Base-by-base conservation (phyloP, 1,140 invertebrate genomes). In the Pentalonia nigronervosa region DNA sequence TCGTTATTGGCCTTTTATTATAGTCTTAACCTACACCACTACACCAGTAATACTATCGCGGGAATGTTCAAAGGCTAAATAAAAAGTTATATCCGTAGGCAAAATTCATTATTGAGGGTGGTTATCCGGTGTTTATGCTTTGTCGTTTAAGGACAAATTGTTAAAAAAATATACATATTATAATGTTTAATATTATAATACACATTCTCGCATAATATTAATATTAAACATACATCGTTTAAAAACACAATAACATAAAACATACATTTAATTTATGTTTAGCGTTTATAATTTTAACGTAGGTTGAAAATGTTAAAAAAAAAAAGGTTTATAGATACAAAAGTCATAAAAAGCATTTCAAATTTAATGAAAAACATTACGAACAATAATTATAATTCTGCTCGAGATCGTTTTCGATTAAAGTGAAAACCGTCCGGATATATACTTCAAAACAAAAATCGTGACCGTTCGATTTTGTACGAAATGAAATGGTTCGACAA, bases 211-310 rank as follows among this genome's bases (percentile, higher is more conserved):
- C 83, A 41, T 41, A 41, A 45, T 84, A 47, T 47, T 87, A 47
- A 87, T 47, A 30, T 87, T 76, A 76, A 34, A 34, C 30, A n/a
- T 76, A 76, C 60, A 86, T 86, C 83, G 36, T 14, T 45, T 86
- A 86, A 86, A 25, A 86, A 86, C 83, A 86, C 36, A 86, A 86
- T 23, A 86, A 86, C 83, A 45, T 83, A 83, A 83, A 41, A 41
- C 83, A 86, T 76, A 48, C 84, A 23, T 87, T 48, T 87, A 48
- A 47, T 48, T 84, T 25, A 84, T 84, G 36, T 84, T 41, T 17
- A n/a, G n/a, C 30, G n/a, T 76, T 76, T n/a, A 76, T 17, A n/a
- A 76, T 76, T 76, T 76, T n/a, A 76, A 76, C 60, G n/a, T n/a
- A 76, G 60, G 60, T 76, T 76, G 9, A 67, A 76, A 76, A n/a